Conservation (phyloP, 2,888 invertebrate species). For the Cistogaster globosa region DNA sequence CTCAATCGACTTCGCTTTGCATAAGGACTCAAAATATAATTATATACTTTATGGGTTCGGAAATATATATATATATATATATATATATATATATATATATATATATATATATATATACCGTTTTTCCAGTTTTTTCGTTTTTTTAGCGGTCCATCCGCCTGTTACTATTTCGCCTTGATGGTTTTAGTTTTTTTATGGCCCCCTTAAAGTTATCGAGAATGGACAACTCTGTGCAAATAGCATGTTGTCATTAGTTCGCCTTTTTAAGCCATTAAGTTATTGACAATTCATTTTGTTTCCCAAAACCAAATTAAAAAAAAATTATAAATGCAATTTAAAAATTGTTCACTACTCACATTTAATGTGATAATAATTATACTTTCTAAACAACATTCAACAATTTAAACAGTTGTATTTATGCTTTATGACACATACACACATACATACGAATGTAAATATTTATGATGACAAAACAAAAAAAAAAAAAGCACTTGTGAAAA, state of each 20-base stretch:
- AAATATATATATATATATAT: no score
- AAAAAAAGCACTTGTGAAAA: not conserved
- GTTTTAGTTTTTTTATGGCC: not conserved
- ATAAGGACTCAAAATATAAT: no score
- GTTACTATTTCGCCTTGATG: no score
- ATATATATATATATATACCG: no score
- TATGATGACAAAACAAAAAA: not conserved
- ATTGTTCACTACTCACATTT: not conserved
- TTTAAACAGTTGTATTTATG: slow-evolving; percentile 14
- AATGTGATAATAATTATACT: not conserved
- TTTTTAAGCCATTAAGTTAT: slow-evolving; percentile 44
- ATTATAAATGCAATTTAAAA: not conserved
- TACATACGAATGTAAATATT: not conserved
- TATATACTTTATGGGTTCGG: no score
- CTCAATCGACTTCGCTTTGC: no score
- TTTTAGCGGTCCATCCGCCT: no score
- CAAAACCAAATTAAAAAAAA: not conserved
- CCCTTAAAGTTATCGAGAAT: not conserved
- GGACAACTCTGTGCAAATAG: slow-evolving; percentile 39
- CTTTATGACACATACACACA: not conserved
- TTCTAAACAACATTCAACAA: not conserved
- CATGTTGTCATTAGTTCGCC: slow-evolving; percentile 64
- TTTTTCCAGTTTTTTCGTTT: no score
- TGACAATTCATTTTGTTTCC: slow-evolving; percentile 37
- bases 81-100: no score